Percentiles rank a stretch among this genome's conserved stretches.
These are phyloP conservation scores for Hyles vespertilio DNA, from an alignment of 1,140 invertebrate species.

Conservation along the genomic window DNA sequence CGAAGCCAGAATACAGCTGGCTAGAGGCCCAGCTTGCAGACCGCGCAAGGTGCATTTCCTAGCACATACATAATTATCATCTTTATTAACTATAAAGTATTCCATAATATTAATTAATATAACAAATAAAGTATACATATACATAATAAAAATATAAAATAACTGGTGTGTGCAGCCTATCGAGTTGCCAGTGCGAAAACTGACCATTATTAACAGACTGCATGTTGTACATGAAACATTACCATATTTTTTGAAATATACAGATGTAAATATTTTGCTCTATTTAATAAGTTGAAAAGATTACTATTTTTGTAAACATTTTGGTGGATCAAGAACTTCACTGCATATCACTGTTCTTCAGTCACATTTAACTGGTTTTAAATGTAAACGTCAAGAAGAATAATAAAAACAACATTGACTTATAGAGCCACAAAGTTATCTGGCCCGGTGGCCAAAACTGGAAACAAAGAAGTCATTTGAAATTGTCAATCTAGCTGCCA, in stretches of 20 bases:
- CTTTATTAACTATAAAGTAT: background rate
- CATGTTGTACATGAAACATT: constrained; percentile 28
- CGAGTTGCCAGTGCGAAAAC: constrained; percentile 5
- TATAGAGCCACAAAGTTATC: no score
- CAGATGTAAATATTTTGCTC: constrained; percentile 5
- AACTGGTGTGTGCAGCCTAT: constrained; percentile 15
- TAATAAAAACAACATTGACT: no score
- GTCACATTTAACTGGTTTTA: no score
- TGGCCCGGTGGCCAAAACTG: no score
- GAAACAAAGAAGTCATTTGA: no score
- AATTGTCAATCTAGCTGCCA: no score
- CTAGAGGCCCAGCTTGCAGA: constrained; percentile 84
- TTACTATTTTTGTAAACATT: no score
- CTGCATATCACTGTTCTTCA: no score
- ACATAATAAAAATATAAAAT: no score
- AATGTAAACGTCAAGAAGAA: no score
- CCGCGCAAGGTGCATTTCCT: constrained; percentile 75
- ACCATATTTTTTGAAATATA: constrained; percentile 2
- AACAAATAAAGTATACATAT: background rate
- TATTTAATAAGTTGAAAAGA: background rate
- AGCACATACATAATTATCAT: background rate
- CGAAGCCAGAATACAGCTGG: constrained; percentile 80
- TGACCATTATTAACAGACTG: constrained; percentile 20
- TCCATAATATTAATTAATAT: background rate
- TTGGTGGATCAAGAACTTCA: no score